A percentile compares a stretch with the other conserved stretches of the same genome.
phyloP scores from a whole-genome alignment of 2,888 invertebrate species.

The Spilosoma lubricipeda region DNA sequence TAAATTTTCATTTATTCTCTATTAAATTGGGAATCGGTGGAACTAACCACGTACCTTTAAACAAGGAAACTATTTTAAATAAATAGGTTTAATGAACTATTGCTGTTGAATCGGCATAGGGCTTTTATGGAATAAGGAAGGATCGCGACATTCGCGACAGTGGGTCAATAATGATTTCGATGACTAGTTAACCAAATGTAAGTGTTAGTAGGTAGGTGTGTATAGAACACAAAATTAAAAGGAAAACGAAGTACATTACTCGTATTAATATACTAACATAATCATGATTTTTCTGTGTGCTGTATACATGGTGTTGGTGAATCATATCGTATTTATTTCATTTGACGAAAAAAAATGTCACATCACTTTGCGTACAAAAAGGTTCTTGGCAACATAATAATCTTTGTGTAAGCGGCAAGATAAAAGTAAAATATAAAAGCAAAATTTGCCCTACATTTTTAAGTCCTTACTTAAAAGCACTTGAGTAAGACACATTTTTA shows the following conservation, averaged over 20 bases:
- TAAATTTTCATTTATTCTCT: constrained; percentile 16
- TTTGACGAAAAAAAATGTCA: not conserved
- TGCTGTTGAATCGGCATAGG: not conserved
- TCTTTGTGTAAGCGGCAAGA: not conserved
- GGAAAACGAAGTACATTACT: no score
- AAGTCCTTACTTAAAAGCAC: not conserved
- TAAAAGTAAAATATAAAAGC: not conserved
- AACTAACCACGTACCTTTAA: not conserved
- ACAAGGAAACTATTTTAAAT: not conserved
- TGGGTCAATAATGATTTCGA: no score
- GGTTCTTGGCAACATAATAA: not conserved
- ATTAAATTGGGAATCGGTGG: not conserved
- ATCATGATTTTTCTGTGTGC: no score
- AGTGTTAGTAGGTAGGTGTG: no score
- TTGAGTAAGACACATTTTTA: not conserved
- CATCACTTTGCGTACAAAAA: not conserved
- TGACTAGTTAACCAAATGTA: no score
- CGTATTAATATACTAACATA: no score
- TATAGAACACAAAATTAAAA: no score
- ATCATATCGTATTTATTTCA: not conserved
- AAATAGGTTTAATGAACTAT: not conserved
- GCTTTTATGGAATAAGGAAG: not conserved
- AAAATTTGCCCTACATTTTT: not conserved
- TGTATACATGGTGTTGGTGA: not conserved
- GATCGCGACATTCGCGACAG: no score